phyloP scores from a whole-genome alignment of 1,140 invertebrate species.

The Coenobita brevimanus region DNA sequence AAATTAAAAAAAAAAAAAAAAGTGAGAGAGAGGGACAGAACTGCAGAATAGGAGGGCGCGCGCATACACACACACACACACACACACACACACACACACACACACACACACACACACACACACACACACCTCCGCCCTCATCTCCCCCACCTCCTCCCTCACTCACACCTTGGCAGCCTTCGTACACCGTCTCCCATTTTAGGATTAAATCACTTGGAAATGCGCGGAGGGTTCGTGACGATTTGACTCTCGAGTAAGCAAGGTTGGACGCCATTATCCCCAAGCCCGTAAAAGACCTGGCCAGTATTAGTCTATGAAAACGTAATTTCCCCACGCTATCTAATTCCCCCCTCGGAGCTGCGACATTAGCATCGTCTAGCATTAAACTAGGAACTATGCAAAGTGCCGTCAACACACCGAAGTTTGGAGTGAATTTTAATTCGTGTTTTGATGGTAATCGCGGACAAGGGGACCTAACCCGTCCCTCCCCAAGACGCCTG shows the following conservation, averaged over 20 bases:
- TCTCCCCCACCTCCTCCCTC: no score
- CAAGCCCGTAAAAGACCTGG: neutral
- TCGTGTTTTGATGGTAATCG: slow-evolving; percentile 64
- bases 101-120: neutral
- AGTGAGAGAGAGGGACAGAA: no score
- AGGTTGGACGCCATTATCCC: neutral
- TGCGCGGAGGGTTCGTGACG: slow-evolving; percentile 49
- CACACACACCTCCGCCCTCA: neutral
- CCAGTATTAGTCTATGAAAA: slow-evolving; percentile 29
- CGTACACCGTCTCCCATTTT: slow-evolving; percentile 56
- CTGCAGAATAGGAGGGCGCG: no score
- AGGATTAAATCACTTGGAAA: slow-evolving; percentile 64
- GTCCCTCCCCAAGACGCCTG: neutral
- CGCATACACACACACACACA: no score
- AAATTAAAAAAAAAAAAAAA: no score
- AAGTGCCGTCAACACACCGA: slow-evolving; percentile 62
- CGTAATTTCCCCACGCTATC: slow-evolving; percentile 38
- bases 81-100: no score
- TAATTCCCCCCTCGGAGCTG: slow-evolving; percentile 49
- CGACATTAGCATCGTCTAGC: slow-evolving; percentile 63
- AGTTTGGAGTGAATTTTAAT: slow-evolving; percentile 66
- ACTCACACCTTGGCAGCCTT: slow-evolving; percentile 20
- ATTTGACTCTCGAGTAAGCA: slow-evolving; percentile 4
- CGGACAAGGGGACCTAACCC: slow-evolving; percentile 32
- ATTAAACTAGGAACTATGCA: slow-evolving; percentile 64